Conservation (phyloP, 2,797 vertebrate genomes). For the Eulemur coronatus region DNA sequence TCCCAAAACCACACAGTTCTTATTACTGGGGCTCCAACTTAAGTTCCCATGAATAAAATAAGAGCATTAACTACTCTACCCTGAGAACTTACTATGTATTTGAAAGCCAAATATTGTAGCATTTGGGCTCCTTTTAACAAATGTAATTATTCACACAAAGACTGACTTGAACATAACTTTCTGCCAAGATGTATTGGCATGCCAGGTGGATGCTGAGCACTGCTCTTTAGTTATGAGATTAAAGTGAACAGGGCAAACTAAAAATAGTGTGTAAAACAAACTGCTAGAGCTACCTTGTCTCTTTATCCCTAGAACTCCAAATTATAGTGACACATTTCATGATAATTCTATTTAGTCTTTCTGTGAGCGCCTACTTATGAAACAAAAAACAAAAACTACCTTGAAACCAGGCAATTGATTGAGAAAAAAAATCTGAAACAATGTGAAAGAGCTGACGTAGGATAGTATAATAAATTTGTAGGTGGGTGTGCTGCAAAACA, state of each 20-base stretch:
- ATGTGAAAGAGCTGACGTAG: not conserved
- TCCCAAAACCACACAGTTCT: not conserved
- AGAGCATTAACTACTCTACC: not conserved
- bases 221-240: not conserved
- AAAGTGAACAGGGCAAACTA: constrained; percentile 42
- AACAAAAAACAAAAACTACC: not conserved
- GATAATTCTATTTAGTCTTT: not conserved
- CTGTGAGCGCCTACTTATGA: not conserved
- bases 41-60: not conserved
- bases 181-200: constrained; percentile 1
- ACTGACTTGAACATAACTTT: not conserved
- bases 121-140: not conserved
- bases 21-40: not conserved
- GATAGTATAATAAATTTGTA: not conserved
- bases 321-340: not conserved
- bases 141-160: constrained; percentile 14
- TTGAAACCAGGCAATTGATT: not conserved
- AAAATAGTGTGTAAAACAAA: not conserved
- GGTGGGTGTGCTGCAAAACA: not conserved
- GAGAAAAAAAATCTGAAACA: not conserved
- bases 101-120: not conserved
- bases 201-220: not conserved
- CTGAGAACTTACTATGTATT: not conserved
- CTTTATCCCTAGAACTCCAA: not conserved
- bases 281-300: not conserved